Evolutionary conservation across 2,797 vertebrate genomes (phyloP), one percentile per base, ranked within the genome.

Genomic region (Acipenser ruthenus): DNA sequence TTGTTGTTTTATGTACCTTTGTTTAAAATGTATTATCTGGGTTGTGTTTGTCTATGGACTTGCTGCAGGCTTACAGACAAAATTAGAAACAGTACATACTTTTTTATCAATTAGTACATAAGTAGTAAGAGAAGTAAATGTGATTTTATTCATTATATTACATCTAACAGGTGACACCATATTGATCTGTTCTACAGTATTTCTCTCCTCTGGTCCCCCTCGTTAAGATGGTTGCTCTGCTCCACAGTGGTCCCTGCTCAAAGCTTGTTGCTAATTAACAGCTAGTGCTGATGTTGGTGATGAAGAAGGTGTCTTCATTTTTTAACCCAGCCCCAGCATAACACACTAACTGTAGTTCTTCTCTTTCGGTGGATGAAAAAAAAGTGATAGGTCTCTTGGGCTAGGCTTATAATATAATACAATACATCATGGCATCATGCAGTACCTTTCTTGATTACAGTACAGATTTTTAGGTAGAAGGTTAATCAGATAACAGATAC

Each of bases 21-120:
- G 53, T n/a, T 55, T 55, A 70, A 10, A 10, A 67, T 63, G 6
- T 15, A 70, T 70, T 70, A 70, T 8, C 48, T 10, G 11, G 49
- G n/a, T 55, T 37, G 37, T 37, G 37, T 5, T 37, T 12, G 37
- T n/a, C 52, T 12, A n/a, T 62, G 49, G 23, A 67, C 49, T 61
- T 51, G 49, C 49, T 1, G 49, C 49, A 37, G 18, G 7, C 4
- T 62, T 50, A 11, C 6, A 15, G 37, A 60, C 2, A 18, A 50
- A 15, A 52, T 18, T 5, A 51, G 37, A 63, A 58, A 8, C 61
- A 62, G 18, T 0, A 51, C 37, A 4, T 37, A 37, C 37, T 50
- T 58, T 52, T 61, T 49, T 23, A 7, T 3, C 9, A 66, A 67
- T 37, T 37, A 37, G 37, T 37, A 37, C 37, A 37, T 37, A 37